phyloP scores from a whole-genome alignment of 2,888 invertebrate genomes.

The Chymomyza amoena region DNA sequence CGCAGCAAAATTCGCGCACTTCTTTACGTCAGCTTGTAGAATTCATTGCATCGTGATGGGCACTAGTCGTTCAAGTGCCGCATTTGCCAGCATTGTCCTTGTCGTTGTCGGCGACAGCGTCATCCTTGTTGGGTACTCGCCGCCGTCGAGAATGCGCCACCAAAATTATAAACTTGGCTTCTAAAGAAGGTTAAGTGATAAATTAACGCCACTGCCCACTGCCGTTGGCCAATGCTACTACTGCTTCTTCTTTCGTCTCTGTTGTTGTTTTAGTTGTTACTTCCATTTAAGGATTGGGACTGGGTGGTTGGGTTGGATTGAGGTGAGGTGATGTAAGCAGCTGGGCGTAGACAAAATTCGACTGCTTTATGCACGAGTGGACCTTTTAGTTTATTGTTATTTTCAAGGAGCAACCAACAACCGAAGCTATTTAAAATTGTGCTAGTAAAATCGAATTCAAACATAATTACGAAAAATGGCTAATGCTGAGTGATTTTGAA shows the following conservation, averaged over 20 bases:
- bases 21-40: no score
- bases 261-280: neutral
- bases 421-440: conserved; percentile 38
- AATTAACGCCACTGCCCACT: conserved; percentile 63
- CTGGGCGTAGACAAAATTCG: conserved; percentile 36
- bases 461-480: conserved; percentile 34
- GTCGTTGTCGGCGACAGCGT: conserved; percentile 32
- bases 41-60: conserved; percentile 44
- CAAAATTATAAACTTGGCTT: conserved; percentile 71
- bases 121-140: conserved; percentile 6
- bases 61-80: conserved; percentile 70
- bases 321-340: conserved; percentile 4
- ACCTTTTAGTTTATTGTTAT: conserved; percentile 71
- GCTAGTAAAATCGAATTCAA: conserved; percentile 31
- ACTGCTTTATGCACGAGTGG: conserved; percentile 70
- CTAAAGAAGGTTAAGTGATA: conserved; percentile 71
- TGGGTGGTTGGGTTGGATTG: neutral
- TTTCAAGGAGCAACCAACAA: conserved; percentile 39
- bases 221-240: conserved; percentile 21
- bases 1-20: no score
- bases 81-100: conserved; percentile 29
- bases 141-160: conserved; percentile 33
- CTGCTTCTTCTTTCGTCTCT: neutral
- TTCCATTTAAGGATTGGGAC: neutral
- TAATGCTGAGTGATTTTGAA: no score